Evolutionary conservation across 2,888 invertebrate genomes (phyloP), one percentile per base, ranked within the genome.

Genomic region (Elgonia sp.): DNA sequence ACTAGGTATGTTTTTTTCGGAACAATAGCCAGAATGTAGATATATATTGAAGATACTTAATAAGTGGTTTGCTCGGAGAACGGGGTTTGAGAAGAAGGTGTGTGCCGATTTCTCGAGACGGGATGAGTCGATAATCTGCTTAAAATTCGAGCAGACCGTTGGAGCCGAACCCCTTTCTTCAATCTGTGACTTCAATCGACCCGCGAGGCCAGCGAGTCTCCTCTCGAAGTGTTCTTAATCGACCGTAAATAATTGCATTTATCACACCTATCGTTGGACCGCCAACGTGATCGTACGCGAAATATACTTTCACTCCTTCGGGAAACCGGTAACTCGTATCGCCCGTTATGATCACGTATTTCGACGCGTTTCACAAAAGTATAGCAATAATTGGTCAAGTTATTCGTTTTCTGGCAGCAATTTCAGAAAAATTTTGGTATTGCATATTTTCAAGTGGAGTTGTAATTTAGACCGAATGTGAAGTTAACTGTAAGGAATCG

Each of bases 221-320:
- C 80, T 84, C 86, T 88, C 82, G 86, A 91, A 91, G 92, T 93
- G 92, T 92, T 94, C 93, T 94, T 94, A 94, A 94, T 94, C 94
- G 94, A 93, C 92, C 94, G 94, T 94, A 93, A 94, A 94, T 94
- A 94, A 94, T 94, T 94, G 93, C 93, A 93, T 94, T 94, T 94
- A 94, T 94, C 94, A 93, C 94, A 93, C 94, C 93, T 94, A 93
- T 93, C 92, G 91, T 93, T 93, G 92, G 91, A 84, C 91, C 90
- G 89, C 91, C 90, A 89, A 89, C 87, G 89, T 84, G 89, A 84
- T 90, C 90, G 91, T 90, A 91, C 91, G 89, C 90, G 91, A 90
- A 92, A 90, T 89, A 90, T 89, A 91, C 92, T 92, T 93, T 93
- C 92, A 92, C 92, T 91, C 89, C 85, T 87, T 81, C 73, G 89